These are phyloP conservation scores for Drosophila nigricruria DNA, from an alignment of 2,888 invertebrate genomes.

Conservation along the genomic window DNA sequence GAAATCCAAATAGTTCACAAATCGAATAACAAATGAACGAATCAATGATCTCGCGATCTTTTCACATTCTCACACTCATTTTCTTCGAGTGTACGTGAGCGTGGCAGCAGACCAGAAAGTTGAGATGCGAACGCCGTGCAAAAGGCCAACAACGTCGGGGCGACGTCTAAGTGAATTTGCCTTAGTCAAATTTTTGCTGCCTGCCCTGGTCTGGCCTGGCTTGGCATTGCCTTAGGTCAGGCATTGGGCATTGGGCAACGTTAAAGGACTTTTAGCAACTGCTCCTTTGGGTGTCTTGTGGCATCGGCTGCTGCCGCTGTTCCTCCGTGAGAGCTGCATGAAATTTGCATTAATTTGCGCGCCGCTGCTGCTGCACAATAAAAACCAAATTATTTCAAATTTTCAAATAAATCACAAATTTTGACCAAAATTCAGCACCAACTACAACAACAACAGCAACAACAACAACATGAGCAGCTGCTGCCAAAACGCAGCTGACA, in stretches of 20 bases:
- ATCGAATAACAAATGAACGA: too few species aligned
- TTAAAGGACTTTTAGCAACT: slow-evolving; percentile 22
- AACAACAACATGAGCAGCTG: slow-evolving; percentile 27
- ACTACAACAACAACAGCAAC: slow-evolving; percentile 13
- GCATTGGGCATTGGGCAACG: slow-evolving; percentile 24
- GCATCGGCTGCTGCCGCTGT: slow-evolving; percentile 4
- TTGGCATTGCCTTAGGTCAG: slow-evolving; percentile 74
- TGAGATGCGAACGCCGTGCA: slow-evolving; percentile 50
- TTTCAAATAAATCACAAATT: slow-evolving; percentile 75
- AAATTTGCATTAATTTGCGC: slow-evolving; percentile 67
- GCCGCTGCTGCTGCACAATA: slow-evolving; percentile 51
- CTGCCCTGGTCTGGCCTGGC: slow-evolving; percentile 20
- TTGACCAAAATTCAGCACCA: slow-evolving; percentile 56
- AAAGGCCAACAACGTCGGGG: slow-evolving; percentile 54
- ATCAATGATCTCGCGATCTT: not conserved
- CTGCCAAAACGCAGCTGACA: slow-evolving; percentile 19
- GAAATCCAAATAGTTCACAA: too few species aligned
- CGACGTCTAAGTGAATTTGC: slow-evolving; percentile 71
- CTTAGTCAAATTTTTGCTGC: slow-evolving; percentile 66
- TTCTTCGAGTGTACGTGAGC: slow-evolving; percentile 12
- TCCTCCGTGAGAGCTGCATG: slow-evolving; percentile 54
- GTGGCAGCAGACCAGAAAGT: slow-evolving; percentile 40
- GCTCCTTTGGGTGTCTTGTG: slow-evolving; percentile 33
- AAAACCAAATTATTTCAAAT: slow-evolving; percentile 66
- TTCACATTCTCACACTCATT: not conserved